A percentile compares a stretch with the other conserved stretches of the same genome.
These are phyloP conservation scores for Asobara japonica DNA, from an alignment of 1,140 invertebrate genomes.

Conservation along the genomic window DNA sequence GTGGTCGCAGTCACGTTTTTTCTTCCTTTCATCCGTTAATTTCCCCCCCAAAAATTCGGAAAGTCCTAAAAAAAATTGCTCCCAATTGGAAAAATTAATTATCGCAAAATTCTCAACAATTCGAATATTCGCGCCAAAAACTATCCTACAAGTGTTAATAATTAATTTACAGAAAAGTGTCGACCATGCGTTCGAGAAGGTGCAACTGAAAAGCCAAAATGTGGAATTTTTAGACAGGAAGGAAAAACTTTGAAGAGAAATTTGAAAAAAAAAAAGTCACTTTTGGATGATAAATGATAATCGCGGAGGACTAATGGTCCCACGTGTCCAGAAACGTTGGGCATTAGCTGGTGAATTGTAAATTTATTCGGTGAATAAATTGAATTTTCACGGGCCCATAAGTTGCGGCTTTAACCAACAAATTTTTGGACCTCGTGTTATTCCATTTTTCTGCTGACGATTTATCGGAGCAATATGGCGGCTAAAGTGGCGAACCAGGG, in stretches of 20 bases:
- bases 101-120: neutral
- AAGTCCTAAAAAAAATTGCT: too few species aligned
- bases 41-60: neutral
- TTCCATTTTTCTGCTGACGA: neutral
- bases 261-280: too few species aligned
- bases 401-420: neutral
- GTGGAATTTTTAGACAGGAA: neutral
- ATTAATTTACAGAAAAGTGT: neutral
- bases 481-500: constrained; percentile 54
- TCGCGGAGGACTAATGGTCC: neutral
- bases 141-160: neutral
- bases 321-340: neutral
- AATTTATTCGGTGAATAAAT: neutral
- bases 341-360: neutral
- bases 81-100: too few species aligned
- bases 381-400: neutral
- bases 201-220: neutral
- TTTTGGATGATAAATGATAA: too few species aligned
- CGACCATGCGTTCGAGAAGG: neutral
- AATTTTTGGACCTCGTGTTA: constrained; percentile 10
- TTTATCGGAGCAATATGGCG: constrained; percentile 59
- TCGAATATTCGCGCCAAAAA: neutral
- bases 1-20: neutral
- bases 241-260: neutral
- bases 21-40: neutral